Conservation (phyloP, 2,888 invertebrate species). For the Zonitis immaculata region DNA sequence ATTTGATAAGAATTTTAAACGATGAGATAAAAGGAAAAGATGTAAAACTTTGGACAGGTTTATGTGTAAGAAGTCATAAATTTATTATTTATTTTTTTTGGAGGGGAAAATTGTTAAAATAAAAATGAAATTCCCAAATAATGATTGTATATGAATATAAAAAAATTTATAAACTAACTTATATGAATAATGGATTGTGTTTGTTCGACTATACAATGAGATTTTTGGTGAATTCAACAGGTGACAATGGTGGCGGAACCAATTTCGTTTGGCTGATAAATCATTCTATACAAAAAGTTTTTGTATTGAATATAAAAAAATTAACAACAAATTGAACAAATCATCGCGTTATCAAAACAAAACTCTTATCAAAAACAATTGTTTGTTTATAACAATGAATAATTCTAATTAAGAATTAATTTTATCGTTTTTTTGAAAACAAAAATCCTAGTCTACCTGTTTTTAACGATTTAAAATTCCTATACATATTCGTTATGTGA, state of each 20-base stretch:
- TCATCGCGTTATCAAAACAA: not conserved
- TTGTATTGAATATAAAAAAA: not conserved
- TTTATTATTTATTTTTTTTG: not conserved
- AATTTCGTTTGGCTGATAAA: conserved; percentile 17
- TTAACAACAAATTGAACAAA: not conserved
- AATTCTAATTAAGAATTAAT: conserved; percentile 4
- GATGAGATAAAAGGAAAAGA: not conserved
- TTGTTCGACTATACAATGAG: conserved; percentile 14
- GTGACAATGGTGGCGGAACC: conserved; percentile 22
- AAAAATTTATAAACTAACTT: too few relatives aligned
- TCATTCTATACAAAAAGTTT: conserved; percentile 2
- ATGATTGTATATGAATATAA: conserved; percentile 7
- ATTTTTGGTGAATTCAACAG: conserved; percentile 23
- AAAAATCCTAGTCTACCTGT: conserved; percentile 24
- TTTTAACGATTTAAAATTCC: conserved; percentile 29
- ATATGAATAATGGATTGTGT: conserved; percentile 17
- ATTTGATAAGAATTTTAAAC: not conserved
- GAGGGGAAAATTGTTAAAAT: too few relatives aligned
- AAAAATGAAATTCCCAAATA: conserved; percentile 6
- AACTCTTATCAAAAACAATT: not conserved
- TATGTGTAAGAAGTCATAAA: not conserved
- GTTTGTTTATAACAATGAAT: not conserved
- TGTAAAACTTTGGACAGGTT: not conserved
- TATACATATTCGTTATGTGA: conserved; percentile 29
- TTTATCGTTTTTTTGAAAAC: conserved; percentile 3